Base-by-base conservation (phyloP, 2,113 vertebrate species). In the Pardalotus punctatus region DNA sequence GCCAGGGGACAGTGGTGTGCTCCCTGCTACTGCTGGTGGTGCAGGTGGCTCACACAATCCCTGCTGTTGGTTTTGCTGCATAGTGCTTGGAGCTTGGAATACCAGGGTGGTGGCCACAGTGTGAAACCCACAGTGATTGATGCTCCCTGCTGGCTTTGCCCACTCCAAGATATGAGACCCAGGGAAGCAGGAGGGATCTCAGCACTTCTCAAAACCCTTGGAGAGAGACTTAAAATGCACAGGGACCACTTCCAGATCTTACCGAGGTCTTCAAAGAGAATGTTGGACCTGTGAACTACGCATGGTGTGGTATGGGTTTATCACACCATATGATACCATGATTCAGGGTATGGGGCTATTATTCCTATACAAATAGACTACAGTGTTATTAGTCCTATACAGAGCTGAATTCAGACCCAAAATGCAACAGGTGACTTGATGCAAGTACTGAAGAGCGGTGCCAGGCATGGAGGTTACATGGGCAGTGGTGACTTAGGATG, bases 401-500 rank as follows among this genome's bases (percentile, higher is more conserved):
- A 29, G 67, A 87, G 36, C 19, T 69, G 38, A 60, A 54, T 72
- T 65, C 31, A 28, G 33, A 45, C 60, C 22, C 14, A 51, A 86
- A 83, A 43, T 7, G 15, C 31, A 25, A 22, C 33, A 78, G 12
- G 29, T 77, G 43, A 24, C 57, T 66, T n/a, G 43, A 33, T 60
- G 35, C 31, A 31, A 64, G 65, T 19, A 25, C 38, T 84, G 57
- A 60, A 47, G 36, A 38, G 72, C 1, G 1, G n/a, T 33, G 53
- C 31, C 5, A 12, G 35, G 50, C 28, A 42, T 0, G 2, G 42
- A 22, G 53, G 17, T 57, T 35, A 7, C 16, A 2, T 0, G 2
- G 50, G 31, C 43, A 20, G 3, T 48, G 19, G 43, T 40, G 47
- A 35, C 88, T 90, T 36, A 10, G 60, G 18, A 11, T 29, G 51